Base-by-base conservation (phyloP, 2,888 invertebrate genomes). In the Campopleginae sp. region DNA sequence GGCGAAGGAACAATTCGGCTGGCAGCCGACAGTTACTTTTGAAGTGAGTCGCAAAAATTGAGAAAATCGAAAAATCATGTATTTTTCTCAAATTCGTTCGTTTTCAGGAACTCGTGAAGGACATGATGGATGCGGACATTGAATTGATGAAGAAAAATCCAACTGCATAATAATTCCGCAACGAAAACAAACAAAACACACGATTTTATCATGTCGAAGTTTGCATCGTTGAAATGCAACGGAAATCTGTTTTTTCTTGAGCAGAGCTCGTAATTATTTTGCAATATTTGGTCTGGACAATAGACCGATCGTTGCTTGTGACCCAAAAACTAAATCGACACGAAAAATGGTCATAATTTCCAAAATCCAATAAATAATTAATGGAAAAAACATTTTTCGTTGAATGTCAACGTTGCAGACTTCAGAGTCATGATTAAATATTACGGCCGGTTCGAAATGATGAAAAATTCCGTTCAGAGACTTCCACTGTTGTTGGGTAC, bases 121-220 rank as follows among this genome's bases (percentile, higher is more conserved):
- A 99, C 92, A 99, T 99, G 99, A 97, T 99, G 95, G 96, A 96
- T 44, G 96, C 98, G 0, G 99, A 99, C 94, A 95, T 99, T 51
- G 96, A 95, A 89, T 95, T 99, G 80, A 99, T 99, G 99, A 97
- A 96, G 92, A 96, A 95, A 88, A 97, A 99, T 94, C 99, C 99
- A 6, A 95, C 95, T 89, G 99, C 99, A 86, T 99, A 95, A 91
- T 72, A 8, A 31, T 44, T 48, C 10, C 38, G 12, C 46, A 65
- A 76, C 23, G 19, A 51, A 58, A 44, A 58, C 12, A 58, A 31
- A 71, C 17, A 8, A 68, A 0, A 58, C 27, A 27, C n/a, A n/a
- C n/a, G n/a, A n/a, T n/a, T n/a, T n/a, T n/a, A n/a, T n/a, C n/a
- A n/a, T n/a, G n/a, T n/a, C n/a, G n/a, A n/a, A n/a, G n/a, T n/a